A percentile compares a stretch with the other conserved stretches of the same genome.
phyloP scores from a whole-genome alignment of 1,140 invertebrate genomes.

The Drosophila sproati region DNA sequence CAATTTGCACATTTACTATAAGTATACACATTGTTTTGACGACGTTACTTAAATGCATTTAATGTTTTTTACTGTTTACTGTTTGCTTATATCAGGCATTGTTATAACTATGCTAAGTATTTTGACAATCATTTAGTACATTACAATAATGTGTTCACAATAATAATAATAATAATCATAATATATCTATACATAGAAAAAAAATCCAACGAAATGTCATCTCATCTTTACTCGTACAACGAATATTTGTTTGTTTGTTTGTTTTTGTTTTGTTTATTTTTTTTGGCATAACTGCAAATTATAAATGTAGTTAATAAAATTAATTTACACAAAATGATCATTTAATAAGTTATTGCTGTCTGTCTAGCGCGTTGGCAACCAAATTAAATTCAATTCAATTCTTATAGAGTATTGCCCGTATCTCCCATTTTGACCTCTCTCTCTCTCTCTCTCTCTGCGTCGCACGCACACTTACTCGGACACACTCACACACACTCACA shows the following conservation, averaged over 20 bases:
- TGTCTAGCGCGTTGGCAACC: conserved; percentile 44
- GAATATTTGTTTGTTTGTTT: conserved; percentile 32
- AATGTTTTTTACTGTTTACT: conserved; percentile 62
- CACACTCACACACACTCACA: background rate
- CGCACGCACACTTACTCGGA: background rate
- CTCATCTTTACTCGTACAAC: conserved; percentile 58
- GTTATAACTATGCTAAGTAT: conserved; percentile 29
- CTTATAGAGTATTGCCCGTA: conserved; percentile 48
- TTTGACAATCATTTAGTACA: conserved; percentile 22
- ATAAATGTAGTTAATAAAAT: conserved; percentile 79
- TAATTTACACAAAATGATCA: conserved; percentile 59
- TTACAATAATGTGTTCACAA: conserved; percentile 22
- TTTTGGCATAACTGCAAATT: conserved; percentile 62
- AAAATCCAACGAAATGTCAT: conserved; percentile 64
- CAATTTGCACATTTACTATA: conserved; percentile 50
- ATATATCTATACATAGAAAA: conserved; percentile 43
- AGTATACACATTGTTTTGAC: conserved; percentile 58
- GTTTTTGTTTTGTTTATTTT: conserved; percentile 3
- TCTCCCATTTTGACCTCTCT: background rate
- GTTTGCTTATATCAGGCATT: conserved; percentile 34
- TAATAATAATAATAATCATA: conserved; percentile 41
- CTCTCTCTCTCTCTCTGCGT: background rate
- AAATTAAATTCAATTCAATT: conserved; percentile 58
- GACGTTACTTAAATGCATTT: conserved; percentile 71
- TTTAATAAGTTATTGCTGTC: conserved; percentile 50